Percentiles rank a stretch among this genome's conserved stretches.
These are phyloP conservation scores for Corticium candelabrum DNA, from an alignment of 37 sponge, comb jelly and placozoan genomes.

Conservation along the genomic window DNA sequence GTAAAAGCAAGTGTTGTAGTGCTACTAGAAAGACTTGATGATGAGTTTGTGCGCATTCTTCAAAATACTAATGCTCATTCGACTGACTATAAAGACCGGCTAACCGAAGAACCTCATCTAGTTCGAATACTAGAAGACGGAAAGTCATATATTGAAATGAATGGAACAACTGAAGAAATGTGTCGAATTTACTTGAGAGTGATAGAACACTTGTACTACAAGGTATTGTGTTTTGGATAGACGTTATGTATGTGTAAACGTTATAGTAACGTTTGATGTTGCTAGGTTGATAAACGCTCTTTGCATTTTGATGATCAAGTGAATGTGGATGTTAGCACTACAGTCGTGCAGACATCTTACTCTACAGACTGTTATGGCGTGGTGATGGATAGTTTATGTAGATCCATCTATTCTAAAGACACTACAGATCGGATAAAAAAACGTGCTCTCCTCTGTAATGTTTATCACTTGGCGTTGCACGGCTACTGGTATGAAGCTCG, in stretches of 20 bases:
- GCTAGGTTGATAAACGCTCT: no score
- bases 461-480: conserved; percentile 86
- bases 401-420: conserved; percentile 12
- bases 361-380: no score
- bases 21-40: conserved; percentile 78
- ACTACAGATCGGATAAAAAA: conserved; percentile 49
- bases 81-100: conserved; percentile 82
- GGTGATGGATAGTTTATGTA: no score
- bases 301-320: no score
- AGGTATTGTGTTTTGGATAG: conserved; percentile 35
- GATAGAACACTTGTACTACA: conserved; percentile 93
- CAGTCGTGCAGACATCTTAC: no score
- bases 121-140: conserved; percentile 32
- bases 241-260: no score
- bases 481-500: conserved; percentile 72
- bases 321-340: no score
- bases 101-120: no score
- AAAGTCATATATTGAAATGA: conserved; percentile 43
- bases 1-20: conserved; percentile 66
- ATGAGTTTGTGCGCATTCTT: conserved; percentile 85
- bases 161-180: conserved; percentile 22
- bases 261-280: no score
- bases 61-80: conserved; percentile 86
- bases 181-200: conserved; percentile 71
- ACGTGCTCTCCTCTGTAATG: conserved; percentile 84